A percentile compares a stretch with the other conserved stretches of the same genome.
These are phyloP conservation scores for Florisuga fusca DNA, from an alignment of 2,797 vertebrate genomes.

Conservation along the genomic window DNA sequence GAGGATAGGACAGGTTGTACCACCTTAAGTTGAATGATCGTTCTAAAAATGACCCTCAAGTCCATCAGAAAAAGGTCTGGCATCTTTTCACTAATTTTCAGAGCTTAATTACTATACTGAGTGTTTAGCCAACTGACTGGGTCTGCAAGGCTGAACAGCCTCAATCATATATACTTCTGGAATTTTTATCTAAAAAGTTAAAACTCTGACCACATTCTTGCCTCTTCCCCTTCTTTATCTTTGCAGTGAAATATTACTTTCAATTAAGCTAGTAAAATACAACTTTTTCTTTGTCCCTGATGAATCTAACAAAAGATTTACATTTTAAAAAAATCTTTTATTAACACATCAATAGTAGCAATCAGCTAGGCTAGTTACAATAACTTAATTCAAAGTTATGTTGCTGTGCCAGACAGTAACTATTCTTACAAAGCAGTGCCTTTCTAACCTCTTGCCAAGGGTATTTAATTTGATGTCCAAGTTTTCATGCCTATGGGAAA, in stretches of 20 bases:
- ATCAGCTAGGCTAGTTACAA: not conserved
- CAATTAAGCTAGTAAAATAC: not conserved
- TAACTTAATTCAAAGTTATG: not conserved
- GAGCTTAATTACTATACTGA: not conserved
- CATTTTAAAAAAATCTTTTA: not conserved
- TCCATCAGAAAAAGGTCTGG: not conserved
- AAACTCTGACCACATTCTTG: not conserved
- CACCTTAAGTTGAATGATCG: not conserved
- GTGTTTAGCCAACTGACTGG: not conserved
- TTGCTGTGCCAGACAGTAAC: not conserved
- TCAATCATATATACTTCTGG: not conserved
- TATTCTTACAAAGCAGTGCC: not conserved
- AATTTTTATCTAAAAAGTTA: not conserved
- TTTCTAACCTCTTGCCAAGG: not conserved
- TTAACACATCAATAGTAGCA: not conserved
- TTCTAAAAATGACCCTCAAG: not conserved
- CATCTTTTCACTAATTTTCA: not conserved
- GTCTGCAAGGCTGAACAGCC: not conserved
- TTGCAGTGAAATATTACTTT: not conserved
- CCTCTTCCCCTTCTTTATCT: not conserved
- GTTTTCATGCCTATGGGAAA: slow-evolving; percentile 10
- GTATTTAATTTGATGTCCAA: slow-evolving; percentile 16
- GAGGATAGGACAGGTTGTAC: not conserved
- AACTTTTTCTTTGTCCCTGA: not conserved
- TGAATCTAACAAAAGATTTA: not conserved